These are phyloP conservation scores for Choloepus hoffmanni DNA, from an alignment of 2,113 vertebrate species.

Conservation along the genomic window DNA sequence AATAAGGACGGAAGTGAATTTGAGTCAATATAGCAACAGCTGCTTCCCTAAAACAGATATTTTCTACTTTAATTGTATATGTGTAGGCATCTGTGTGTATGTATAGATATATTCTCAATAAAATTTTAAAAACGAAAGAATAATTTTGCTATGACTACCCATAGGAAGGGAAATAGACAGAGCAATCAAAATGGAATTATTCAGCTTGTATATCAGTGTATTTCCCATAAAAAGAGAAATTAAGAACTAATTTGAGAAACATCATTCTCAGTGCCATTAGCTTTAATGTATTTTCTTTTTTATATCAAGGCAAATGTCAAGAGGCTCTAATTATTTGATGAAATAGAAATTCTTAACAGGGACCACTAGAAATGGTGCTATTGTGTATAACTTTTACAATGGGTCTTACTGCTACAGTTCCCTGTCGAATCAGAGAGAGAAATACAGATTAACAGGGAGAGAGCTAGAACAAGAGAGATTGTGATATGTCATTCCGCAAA, in stretches of 20 bases:
- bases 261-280: neutral
- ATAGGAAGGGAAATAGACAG: neutral
- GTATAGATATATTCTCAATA: neutral
- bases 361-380: neutral
- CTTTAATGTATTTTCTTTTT: constrained; percentile 47
- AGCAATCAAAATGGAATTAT: neutral
- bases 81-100: neutral
- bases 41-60: neutral
- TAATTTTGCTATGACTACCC: neutral
- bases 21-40: neutral
- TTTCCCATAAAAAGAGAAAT: constrained; percentile 36
- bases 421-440: neutral
- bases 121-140: neutral
- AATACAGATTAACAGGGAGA: neutral
- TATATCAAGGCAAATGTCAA: constrained; percentile 54
- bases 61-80: neutral
- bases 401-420: neutral
- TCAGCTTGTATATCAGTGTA: neutral
- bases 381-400: neutral
- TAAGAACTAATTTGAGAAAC: constrained; percentile 53
- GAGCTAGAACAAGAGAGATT: neutral
- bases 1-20: neutral
- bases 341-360: neutral
- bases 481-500: neutral
- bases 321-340: neutral